A percentile compares a stretch with the other conserved stretches of the same genome.
Conservation (phyloP, 2,797 vertebrate species). For the Thunnus albacares region DNA sequence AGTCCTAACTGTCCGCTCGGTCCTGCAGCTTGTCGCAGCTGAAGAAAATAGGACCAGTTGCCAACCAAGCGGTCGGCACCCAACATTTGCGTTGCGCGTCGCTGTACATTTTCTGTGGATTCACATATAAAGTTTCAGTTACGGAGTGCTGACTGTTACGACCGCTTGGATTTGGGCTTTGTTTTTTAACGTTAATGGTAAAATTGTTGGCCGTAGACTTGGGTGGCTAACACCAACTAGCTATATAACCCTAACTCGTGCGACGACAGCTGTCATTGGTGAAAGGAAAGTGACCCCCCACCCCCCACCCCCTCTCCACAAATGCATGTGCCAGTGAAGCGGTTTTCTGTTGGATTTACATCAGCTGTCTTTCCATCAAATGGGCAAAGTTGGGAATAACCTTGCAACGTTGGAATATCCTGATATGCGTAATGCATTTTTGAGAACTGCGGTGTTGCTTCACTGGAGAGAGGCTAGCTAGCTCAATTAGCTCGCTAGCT, state of each 20-base stretch:
- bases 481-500: slow-evolving; percentile 81
- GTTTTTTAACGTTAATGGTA: slow-evolving; percentile 57
- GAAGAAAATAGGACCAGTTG: slow-evolving; percentile 85
- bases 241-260: slow-evolving; percentile 82
- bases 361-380: slow-evolving; percentile 76
- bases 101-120: slow-evolving; percentile 51
- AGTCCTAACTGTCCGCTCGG: slow-evolving; percentile 80
- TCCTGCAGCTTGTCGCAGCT: slow-evolving; percentile 84
- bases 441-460: slow-evolving; percentile 83
- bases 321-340: slow-evolving; percentile 73
- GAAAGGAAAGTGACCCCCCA: slow-evolving; percentile 85
- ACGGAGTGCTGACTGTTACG: slow-evolving; percentile 38
- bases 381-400: slow-evolving; percentile 83
- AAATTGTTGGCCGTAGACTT: slow-evolving; percentile 74
- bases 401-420: slow-evolving; percentile 78
- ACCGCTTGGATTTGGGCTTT: slow-evolving; percentile 52
- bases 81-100: slow-evolving; percentile 49
- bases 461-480: slow-evolving; percentile 84
- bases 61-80: slow-evolving; percentile 76
- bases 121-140: slow-evolving; percentile 57
- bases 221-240: slow-evolving; percentile 84
- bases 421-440: slow-evolving; percentile 79
- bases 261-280: slow-evolving; percentile 88
- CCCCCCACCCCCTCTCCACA: slow-evolving; percentile 14
- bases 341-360: slow-evolving; percentile 78